Base-by-base conservation (phyloP, 2,888 invertebrate species). In the Tricholauxania praeusta region DNA sequence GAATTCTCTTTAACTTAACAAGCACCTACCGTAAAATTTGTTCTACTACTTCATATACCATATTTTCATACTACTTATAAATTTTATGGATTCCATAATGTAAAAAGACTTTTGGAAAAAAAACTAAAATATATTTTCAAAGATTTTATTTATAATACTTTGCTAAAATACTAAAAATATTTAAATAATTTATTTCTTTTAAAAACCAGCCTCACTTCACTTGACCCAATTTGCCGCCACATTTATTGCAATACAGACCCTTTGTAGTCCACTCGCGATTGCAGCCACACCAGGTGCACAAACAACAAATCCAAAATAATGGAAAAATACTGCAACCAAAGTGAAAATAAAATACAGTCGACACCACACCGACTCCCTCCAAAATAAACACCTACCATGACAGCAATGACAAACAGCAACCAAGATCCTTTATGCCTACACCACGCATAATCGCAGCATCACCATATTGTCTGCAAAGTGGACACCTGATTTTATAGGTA, bases 271-370 rank as follows among this genome's bases (percentile, higher is more conserved):
- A 84, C 67, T 84, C 83, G 48, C 84, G 80, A 72, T 83, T 82
- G 75, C 83, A 84, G 72, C 84, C 83, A 57, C 82, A 84, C 82
- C 84, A 84, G 57, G 83, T 83, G 79, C 80, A 82, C 19, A 84
- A 70, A 71, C 84, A 84, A 70, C 84, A 85, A 55, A 84, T 74
- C 83, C 85, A 84, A 71, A 84, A 84, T 14, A 85, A 74, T 6
- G 84, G 84, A 72, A 84, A 83, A 5, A 83, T 53, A 64, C 84
- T 84, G 66, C 2, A 62, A 74, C 22, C 14, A 17, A 15, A 57
- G 63, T 6, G 48, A 49, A 12, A 49, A 60, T 3, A 4, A 4
- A 63, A 32, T 8, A 59, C 15, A 59, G 10, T 39, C 39, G 39
- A 10, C 10, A 39, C 7, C 39, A 39, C 39, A 2, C 15, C 19